Evolutionary conservation across 1,140 invertebrate species (phyloP).

Genomic region (Ptiloglossa arizonensis): DNA sequence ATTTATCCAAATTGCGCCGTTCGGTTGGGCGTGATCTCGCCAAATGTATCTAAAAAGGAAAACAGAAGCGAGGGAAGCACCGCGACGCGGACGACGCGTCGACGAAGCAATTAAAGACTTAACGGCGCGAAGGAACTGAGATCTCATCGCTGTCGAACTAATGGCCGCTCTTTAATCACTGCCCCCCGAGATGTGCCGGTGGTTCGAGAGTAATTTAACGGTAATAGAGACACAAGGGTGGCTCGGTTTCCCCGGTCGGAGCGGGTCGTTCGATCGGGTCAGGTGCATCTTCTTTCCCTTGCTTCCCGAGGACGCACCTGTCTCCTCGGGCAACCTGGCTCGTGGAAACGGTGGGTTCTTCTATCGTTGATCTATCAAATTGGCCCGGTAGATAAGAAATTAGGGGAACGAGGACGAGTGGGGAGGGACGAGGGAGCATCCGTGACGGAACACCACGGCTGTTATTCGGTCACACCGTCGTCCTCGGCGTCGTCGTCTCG

Average conservation of each 20-base stretch:
- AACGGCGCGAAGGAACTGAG: neutral
- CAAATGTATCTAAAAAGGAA: neutral
- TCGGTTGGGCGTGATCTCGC: too few species aligned
- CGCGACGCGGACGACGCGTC: too few species aligned
- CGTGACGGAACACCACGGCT: conserved; percentile 60
- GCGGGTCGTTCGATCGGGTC: conserved; percentile 30
- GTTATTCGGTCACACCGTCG: conserved; percentile 58
- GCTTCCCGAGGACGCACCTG: conserved; percentile 62
- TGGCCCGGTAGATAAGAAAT: conserved; percentile 66
- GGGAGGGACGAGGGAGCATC: conserved; percentile 46
- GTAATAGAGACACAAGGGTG: conserved; percentile 44
- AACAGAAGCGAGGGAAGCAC: too few species aligned
- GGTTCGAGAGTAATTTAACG: conserved; percentile 44
- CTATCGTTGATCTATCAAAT: conserved; percentile 75
- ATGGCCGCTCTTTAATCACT: conserved; percentile 15
- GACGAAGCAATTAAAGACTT: neutral
- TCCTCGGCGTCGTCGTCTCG: conserved; percentile 51
- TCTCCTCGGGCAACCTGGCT: conserved; percentile 39
- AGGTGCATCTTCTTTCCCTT: conserved; percentile 44
- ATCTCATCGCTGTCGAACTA: conserved; percentile 5
- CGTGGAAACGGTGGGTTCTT: conserved; percentile 48
- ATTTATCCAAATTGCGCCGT: too few species aligned
- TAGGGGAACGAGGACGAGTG: conserved; percentile 52
- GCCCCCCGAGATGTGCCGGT: neutral
- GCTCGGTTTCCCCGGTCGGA: conserved; percentile 6